These are phyloP conservation scores for Oreochromis aureus DNA, from an alignment of 2,113 vertebrate genomes.

Conservation along the genomic window DNA sequence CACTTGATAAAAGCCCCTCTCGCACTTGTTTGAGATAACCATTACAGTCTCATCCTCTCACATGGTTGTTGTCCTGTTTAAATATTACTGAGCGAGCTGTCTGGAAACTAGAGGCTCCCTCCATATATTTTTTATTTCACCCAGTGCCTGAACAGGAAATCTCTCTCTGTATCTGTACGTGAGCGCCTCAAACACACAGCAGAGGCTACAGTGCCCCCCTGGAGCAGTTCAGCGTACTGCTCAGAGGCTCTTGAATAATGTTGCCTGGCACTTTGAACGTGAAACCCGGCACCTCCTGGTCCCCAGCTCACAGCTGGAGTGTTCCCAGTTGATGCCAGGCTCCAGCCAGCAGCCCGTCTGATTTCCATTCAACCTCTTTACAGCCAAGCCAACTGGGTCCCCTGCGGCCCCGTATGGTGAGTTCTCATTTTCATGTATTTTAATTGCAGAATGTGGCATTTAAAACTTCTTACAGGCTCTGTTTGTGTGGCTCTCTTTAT, in stretches of 20 bases:
- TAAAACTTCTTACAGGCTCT: not conserved
- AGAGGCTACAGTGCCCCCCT: not conserved
- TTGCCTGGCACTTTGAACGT: not conserved
- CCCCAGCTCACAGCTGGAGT: not conserved
- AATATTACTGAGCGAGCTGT: not conserved
- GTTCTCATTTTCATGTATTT: not conserved
- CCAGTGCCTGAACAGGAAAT: not conserved
- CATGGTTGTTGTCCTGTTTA: not conserved
- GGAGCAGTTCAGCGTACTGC: not conserved
- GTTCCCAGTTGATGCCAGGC: not conserved
- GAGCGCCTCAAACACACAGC: not conserved
- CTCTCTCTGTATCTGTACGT: not conserved
- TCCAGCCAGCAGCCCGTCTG: not conserved
- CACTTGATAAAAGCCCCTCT: not conserved
- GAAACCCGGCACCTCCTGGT: not conserved
- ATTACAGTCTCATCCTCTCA: not conserved
- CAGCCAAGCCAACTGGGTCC: not conserved
- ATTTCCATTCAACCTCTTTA: conserved; percentile 1
- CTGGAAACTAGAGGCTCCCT: not conserved
- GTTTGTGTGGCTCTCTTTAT: not conserved
- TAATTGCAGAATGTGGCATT: conserved; percentile 4
- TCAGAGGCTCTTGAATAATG: not conserved
- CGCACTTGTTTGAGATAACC: not conserved
- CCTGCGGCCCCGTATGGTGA: not conserved
- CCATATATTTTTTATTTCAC: not conserved